A percentile compares a stretch with the other conserved stretches of the same genome.
Evolutionary conservation across 2,888 invertebrate genomes (phyloP).

Genomic region (Cybosia mesomella): DNA sequence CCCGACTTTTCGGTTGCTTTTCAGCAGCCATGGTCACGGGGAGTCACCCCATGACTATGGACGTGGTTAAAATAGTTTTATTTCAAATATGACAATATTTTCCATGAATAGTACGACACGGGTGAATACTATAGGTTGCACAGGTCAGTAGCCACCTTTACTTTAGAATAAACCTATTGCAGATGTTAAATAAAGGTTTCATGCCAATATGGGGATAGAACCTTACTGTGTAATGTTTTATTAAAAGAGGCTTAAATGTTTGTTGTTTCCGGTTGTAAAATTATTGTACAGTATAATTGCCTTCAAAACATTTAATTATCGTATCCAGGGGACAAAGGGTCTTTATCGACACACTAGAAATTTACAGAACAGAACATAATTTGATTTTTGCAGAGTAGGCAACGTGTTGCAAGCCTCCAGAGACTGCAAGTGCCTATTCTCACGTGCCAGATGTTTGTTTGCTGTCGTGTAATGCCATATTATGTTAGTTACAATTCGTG

Average conservation of each 20-base stretch:
- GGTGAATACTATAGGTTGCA: too few species aligned
- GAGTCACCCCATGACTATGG: too few species aligned
- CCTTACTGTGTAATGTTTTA: slow-evolving; percentile 5
- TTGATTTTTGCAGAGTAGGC: neutral
- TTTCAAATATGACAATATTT: too few species aligned
- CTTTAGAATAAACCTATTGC: neutral
- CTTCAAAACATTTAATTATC: neutral
- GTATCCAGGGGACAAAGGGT: neutral
- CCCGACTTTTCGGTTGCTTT: too few species aligned
- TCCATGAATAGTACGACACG: neutral
- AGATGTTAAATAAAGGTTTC: slow-evolving; percentile 11
- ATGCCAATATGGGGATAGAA: neutral
- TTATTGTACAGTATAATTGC: neutral
- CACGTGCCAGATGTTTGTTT: too few species aligned
- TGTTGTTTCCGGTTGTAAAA: neutral
- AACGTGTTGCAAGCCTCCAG: neutral
- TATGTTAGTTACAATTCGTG: too few species aligned
- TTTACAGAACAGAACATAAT: neutral
- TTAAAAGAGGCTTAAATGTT: neutral
- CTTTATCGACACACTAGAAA: neutral
- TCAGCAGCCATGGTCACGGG: too few species aligned
- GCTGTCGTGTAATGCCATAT: too few species aligned
- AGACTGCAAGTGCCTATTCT: neutral
- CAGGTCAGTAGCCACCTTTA: neutral
- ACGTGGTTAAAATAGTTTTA: too few species aligned